Percentiles rank a stretch among this genome's conserved stretches.
Conservation (phyloP, 2,888 invertebrate species). For the Volucella bombylans region DNA sequence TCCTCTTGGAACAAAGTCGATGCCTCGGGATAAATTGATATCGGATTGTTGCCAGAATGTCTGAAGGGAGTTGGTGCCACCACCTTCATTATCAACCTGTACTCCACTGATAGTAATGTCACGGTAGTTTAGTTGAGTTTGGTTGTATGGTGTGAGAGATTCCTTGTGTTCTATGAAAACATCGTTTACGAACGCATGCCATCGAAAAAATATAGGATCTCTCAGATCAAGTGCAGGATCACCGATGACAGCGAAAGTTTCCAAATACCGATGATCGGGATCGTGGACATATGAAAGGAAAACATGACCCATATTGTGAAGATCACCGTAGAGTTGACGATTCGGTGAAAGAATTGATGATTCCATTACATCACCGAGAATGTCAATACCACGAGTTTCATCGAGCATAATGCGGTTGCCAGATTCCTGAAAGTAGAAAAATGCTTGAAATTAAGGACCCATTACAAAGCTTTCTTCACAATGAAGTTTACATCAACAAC, state of each 20-base stretch:
- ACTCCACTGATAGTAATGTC: constrained; percentile 85
- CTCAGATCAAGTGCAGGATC: constrained; percentile 91
- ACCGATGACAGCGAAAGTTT: constrained; percentile 90
- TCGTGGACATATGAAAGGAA: constrained; percentile 89
- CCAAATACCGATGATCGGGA: constrained; percentile 87
- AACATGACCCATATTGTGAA: constrained; percentile 92
- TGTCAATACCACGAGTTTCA: constrained; percentile 88
- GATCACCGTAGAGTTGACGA: constrained; percentile 87
- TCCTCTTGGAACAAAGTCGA: constrained; percentile 90
- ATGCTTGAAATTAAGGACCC: no score
- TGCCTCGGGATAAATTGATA: constrained; percentile 88
- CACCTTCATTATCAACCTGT: constrained; percentile 83
- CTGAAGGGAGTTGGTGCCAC: constrained; percentile 83
- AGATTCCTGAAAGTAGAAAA: constrained; percentile 82
- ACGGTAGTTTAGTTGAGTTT: constrained; percentile 61
- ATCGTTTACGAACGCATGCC: constrained; percentile 89
- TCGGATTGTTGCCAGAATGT: constrained; percentile 90
- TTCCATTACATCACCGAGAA: constrained; percentile 90
- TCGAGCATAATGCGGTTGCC: constrained; percentile 85
- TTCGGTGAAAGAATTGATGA: constrained; percentile 87
- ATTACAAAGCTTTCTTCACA: no score
- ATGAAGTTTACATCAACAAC: constrained; percentile 80
- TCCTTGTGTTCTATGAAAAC: constrained; percentile 88
- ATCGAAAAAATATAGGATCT: constrained; percentile 91
- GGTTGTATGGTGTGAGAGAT: constrained; percentile 85